A percentile compares a stretch with the other conserved stretches of the same genome.
Evolutionary conservation across 2,888 invertebrate genomes (phyloP).

Genomic region (Spialia ferax): DNA sequence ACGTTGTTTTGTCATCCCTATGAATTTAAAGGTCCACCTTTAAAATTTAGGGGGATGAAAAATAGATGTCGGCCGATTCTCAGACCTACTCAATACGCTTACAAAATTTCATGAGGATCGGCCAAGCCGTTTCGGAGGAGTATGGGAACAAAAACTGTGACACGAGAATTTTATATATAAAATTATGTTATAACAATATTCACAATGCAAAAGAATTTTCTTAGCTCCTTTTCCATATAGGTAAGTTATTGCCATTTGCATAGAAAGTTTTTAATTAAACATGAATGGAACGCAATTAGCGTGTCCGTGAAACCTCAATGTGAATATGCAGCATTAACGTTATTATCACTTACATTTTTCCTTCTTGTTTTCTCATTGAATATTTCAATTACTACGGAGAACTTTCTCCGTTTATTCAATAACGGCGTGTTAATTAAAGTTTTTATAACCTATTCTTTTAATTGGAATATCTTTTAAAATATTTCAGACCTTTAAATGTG

Average conservation of each 20-base stretch:
- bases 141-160: too few species aligned
- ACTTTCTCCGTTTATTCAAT: background rate
- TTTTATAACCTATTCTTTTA: background rate
- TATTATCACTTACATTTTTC: slow-evolving; percentile 15
- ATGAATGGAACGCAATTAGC: slow-evolving; percentile 15
- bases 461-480: background rate
- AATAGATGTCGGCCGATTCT: too few species aligned
- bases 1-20: too few species aligned
- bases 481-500: background rate
- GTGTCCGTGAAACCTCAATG: slow-evolving; percentile 7
- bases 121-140: too few species aligned
- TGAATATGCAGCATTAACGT: slow-evolving; percentile 10
- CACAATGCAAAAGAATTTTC: too few species aligned
- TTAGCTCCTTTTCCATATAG: background rate
- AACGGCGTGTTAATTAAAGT: background rate
- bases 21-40: too few species aligned
- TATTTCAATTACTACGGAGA: background rate
- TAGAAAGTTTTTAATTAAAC: background rate
- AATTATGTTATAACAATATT: background rate
- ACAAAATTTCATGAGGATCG: too few species aligned
- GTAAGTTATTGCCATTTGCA: background rate
- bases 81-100: too few species aligned
- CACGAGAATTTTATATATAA: background rate
- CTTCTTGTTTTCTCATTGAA: background rate
- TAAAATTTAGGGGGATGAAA: too few species aligned